phyloP scores from a whole-genome alignment of 2,113 vertebrate species.

The Hiodon tergisus region DNA sequence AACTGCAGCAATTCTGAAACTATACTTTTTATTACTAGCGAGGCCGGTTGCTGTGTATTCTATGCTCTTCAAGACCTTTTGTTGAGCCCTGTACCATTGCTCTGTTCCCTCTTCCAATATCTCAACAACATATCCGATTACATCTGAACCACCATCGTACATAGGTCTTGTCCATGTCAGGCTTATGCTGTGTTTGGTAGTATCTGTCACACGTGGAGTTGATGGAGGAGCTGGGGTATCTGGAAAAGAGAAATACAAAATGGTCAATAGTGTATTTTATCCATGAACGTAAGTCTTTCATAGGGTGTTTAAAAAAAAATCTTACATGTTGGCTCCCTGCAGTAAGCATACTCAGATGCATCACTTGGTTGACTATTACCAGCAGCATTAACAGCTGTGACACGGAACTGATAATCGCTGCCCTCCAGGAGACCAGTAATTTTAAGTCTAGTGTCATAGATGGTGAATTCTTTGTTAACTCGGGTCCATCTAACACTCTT shows the following conservation, averaged over 20 bases:
- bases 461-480: slow-evolving; percentile 85
- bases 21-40: slow-evolving; percentile 80
- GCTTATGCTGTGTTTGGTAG: slow-evolving; percentile 88
- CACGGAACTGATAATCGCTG: slow-evolving; percentile 92
- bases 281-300: not conserved
- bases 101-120: slow-evolving; percentile 85
- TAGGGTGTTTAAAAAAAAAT: slow-evolving; percentile 26
- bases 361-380: slow-evolving; percentile 92
- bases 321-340: slow-evolving; percentile 95
- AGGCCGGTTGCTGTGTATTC: slow-evolving; percentile 81
- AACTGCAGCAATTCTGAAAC: slow-evolving; percentile 85
- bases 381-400: slow-evolving; percentile 87
- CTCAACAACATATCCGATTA: slow-evolving; percentile 87
- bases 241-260: slow-evolving; percentile 48
- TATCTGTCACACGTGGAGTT: slow-evolving; percentile 85
- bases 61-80: slow-evolving; percentile 70
- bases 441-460: slow-evolving; percentile 94
- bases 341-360: slow-evolving; percentile 81
- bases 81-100: slow-evolving; percentile 87
- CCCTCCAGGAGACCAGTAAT: slow-evolving; percentile 85
- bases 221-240: slow-evolving; percentile 91
- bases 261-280: not conserved
- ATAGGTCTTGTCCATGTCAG: slow-evolving; percentile 91
- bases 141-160: slow-evolving; percentile 87
- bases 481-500: slow-evolving; percentile 93